Conservation (phyloP, 2,797 vertebrate genomes). For the Kryptopterus vitreolus region DNA sequence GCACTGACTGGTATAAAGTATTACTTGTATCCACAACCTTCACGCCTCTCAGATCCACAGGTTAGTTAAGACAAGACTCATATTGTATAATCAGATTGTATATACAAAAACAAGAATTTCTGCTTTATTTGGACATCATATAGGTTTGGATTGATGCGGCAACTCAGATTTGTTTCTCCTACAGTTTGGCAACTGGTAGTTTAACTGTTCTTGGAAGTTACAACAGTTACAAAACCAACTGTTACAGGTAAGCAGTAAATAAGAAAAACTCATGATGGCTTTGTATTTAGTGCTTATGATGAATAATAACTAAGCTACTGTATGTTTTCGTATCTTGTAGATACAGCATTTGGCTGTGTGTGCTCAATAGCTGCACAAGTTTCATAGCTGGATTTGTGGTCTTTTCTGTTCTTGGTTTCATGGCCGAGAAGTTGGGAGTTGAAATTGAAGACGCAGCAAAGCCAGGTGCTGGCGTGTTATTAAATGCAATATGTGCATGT, state of each 20-base stretch:
- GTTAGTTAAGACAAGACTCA: background rate
- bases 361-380: background rate
- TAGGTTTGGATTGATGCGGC: background rate
- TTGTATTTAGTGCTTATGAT: background rate
- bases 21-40: background rate
- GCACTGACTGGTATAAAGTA: slow-evolving; percentile 4
- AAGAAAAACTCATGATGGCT: background rate
- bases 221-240: no score
- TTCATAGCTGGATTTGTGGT: slow-evolving; percentile 51
- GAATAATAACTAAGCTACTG: background rate
- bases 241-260: no score
- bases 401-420: slow-evolving; percentile 11
- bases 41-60: background rate
- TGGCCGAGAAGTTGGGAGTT: slow-evolving; percentile 7
- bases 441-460: background rate
- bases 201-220: background rate
- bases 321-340: no score
- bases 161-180: background rate
- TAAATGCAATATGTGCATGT: background rate
- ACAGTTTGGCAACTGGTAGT: background rate
- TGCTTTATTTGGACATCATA: background rate
- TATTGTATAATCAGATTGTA: no score
- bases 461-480: slow-evolving; percentile 4
- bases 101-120: background rate
- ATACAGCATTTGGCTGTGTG: background rate